Percentiles rank a stretch among this genome's conserved stretches.
phyloP scores from a whole-genome alignment of 2,888 invertebrate genomes.

The Lasioglossum oenotherae region DNA sequence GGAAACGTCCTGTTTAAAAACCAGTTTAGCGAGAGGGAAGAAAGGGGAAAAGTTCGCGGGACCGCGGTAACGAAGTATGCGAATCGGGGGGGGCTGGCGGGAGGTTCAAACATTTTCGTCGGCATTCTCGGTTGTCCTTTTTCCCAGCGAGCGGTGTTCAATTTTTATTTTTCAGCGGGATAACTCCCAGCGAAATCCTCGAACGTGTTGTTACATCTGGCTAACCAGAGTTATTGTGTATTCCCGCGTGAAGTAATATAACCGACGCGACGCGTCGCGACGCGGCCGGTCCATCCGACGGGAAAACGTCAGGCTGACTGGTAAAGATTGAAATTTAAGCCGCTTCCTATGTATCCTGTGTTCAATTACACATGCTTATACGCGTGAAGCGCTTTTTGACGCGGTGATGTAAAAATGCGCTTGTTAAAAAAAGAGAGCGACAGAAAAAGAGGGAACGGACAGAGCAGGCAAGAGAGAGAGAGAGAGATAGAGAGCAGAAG shows the following conservation, averaged over 20 bases:
- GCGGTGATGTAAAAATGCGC: constrained; percentile 56
- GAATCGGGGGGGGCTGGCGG: neutral
- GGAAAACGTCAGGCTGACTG: constrained; percentile 33
- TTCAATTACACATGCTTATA: constrained; percentile 67
- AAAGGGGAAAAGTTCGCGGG: neutral
- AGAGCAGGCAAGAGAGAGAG: neutral
- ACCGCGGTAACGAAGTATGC: neutral
- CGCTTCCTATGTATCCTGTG: constrained; percentile 38
- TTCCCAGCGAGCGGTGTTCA: neutral
- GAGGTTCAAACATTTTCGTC: neutral
- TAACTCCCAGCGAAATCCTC: constrained; percentile 18
- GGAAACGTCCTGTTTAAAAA: neutral
- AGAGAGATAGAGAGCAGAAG: neutral
- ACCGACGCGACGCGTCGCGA: neutral
- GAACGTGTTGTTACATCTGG: constrained; percentile 43
- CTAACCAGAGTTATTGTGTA: constrained; percentile 28
- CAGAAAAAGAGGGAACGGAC: neutral
- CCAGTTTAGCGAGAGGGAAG: neutral
- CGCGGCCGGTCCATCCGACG: neutral
- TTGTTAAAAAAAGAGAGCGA: constrained; percentile 9
- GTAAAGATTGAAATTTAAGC: constrained; percentile 64
- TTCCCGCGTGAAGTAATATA: constrained; percentile 40
- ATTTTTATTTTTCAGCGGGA: constrained; percentile 1
- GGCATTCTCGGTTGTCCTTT: neutral
- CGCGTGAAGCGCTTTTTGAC: constrained; percentile 59